Evolutionary conservation across 2,797 vertebrate species (phyloP).

Genomic region (Anomalospiza imberbis): DNA sequence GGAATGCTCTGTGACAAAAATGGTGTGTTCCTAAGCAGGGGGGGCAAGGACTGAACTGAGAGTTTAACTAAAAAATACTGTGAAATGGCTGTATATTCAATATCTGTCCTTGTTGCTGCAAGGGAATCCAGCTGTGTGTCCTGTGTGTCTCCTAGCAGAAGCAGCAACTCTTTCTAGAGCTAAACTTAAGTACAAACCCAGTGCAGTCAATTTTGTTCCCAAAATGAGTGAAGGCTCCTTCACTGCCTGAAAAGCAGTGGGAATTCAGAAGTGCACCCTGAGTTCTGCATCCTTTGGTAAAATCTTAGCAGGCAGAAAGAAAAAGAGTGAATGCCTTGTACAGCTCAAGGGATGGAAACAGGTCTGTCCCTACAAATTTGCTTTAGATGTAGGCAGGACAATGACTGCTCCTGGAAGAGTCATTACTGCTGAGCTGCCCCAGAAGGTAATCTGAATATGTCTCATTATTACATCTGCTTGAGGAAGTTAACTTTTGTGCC

Average conservation of each 20-base stretch:
- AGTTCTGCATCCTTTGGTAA: not conserved
- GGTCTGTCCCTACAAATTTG: not conserved
- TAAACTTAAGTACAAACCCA: not conserved
- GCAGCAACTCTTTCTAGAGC: not conserved
- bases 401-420: not conserved
- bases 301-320: not conserved
- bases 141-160: not conserved
- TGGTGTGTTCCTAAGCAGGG: not conserved
- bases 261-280: not conserved
- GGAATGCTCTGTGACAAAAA: not conserved
- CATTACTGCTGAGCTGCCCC: not conserved
- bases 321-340: not conserved
- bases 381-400: not conserved
- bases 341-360: not conserved
- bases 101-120: not conserved
- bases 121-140: not conserved
- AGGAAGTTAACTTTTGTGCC: not conserved
- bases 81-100: not conserved
- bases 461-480: fast-evolving
- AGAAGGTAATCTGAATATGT: not conserved
- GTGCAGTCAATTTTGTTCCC: not conserved
- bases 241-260: not conserved
- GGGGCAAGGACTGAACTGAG: not conserved
- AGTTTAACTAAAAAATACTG: not conserved
- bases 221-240: not conserved